These are phyloP conservation scores for Halcyon badia DNA, from an alignment of 2,797 vertebrate genomes.

Conservation along the genomic window DNA sequence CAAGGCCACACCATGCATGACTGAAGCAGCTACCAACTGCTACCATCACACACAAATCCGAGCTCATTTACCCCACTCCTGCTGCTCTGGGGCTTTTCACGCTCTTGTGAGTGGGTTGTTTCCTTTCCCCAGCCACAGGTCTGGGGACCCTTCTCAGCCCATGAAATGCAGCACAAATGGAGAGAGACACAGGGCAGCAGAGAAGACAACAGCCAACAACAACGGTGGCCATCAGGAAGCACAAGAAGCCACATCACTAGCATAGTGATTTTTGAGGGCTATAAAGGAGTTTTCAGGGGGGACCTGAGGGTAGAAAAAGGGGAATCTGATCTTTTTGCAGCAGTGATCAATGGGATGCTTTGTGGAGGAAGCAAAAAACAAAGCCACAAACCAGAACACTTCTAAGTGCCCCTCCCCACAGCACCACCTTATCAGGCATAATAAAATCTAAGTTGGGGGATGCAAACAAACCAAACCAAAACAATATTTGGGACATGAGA, in stretches of 20 bases:
- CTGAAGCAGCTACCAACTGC: too few relatives aligned
- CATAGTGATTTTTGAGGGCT: neutral
- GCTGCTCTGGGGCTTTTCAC: too few relatives aligned
- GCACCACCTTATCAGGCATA: slow-evolving; percentile 6
- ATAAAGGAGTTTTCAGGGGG: neutral
- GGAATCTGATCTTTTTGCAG: neutral
- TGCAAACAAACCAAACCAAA: slow-evolving; percentile 4
- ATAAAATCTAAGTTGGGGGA: neutral
- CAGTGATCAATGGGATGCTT: neutral
- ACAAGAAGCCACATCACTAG: neutral
- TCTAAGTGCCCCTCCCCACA: neutral
- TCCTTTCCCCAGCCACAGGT: too few relatives aligned
- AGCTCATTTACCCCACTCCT: neutral
- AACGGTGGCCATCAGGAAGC: too few relatives aligned
- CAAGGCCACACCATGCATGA: too few relatives aligned
- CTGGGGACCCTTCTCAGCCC: too few relatives aligned
- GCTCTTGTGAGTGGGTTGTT: too few relatives aligned
- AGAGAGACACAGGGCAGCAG: too few relatives aligned
- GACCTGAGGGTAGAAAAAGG: neutral
- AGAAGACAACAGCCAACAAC: too few relatives aligned
- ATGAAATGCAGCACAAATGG: too few relatives aligned
- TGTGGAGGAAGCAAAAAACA: neutral
- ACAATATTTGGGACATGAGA: neutral
- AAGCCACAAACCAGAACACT: neutral
- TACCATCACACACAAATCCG: neutral